A percentile compares a stretch with the other conserved stretches of the same genome.
Conservation (phyloP, 2,797 vertebrate species). For the Acanthopagrus latus region DNA sequence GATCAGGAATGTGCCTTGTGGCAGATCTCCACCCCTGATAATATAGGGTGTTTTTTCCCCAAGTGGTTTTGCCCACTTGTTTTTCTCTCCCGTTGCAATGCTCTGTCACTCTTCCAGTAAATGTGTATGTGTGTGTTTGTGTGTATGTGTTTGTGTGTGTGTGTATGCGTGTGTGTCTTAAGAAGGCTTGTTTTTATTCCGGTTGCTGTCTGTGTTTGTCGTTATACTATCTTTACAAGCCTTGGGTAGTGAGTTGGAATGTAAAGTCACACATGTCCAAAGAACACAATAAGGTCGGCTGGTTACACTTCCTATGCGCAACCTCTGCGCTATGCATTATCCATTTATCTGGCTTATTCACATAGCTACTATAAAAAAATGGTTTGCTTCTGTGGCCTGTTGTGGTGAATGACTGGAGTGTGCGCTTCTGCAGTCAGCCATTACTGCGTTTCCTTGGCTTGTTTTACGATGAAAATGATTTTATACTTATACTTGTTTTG, state of each 20-base stretch:
- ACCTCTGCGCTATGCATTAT: slow-evolving; percentile 57
- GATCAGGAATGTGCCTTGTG: slow-evolving; percentile 79
- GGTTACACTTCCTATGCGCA: slow-evolving; percentile 65
- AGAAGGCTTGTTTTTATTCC: slow-evolving; percentile 79
- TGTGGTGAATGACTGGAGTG: slow-evolving; percentile 48
- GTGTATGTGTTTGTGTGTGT: slow-evolving; percentile 34
- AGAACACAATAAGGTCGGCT: slow-evolving; percentile 66
- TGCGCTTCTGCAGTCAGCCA: slow-evolving; percentile 16
- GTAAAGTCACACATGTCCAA: slow-evolving; percentile 76
- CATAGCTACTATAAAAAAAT: slow-evolving; percentile 45
- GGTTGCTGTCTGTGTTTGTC: slow-evolving; percentile 77
- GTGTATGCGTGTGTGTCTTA: slow-evolving; percentile 35
- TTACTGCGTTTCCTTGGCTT: neutral
- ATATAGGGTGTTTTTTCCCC: slow-evolving; percentile 79
- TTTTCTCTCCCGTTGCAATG: slow-evolving; percentile 75
- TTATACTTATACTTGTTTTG: slow-evolving; percentile 25
- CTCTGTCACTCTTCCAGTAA: slow-evolving; percentile 83
- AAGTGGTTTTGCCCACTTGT: slow-evolving; percentile 82
- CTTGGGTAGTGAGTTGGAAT: slow-evolving; percentile 72
- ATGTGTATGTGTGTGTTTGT: slow-evolving; percentile 40
- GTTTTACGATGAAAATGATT: slow-evolving; percentile 24
- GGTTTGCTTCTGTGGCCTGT: slow-evolving; percentile 47
- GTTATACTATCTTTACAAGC: slow-evolving; percentile 81
- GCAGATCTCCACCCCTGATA: slow-evolving; percentile 84
- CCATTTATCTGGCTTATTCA: slow-evolving; percentile 65